A percentile compares a stretch with the other conserved stretches of the same genome.
Conservation (phyloP, 2,113 vertebrate genomes). For the Opisthocomus hoazin region DNA sequence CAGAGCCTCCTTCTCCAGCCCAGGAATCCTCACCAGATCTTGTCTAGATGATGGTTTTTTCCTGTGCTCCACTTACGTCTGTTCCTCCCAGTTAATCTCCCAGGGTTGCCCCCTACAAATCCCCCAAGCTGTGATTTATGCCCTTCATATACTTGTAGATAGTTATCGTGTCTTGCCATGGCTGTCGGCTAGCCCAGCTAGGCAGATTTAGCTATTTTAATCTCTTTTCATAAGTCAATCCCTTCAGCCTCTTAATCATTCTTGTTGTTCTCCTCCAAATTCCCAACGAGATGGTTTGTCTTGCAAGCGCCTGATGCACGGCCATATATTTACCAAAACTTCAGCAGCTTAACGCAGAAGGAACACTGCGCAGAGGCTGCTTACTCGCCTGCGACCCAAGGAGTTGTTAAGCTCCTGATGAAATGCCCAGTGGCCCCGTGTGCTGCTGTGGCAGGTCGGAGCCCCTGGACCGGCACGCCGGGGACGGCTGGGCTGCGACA, state of each 20-base stretch:
- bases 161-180: not conserved
- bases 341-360: not conserved
- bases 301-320: not conserved
- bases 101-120: not conserved
- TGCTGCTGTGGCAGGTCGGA: not conserved
- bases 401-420: not conserved
- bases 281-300: conserved; percentile 15
- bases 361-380: not conserved
- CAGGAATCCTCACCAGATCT: not conserved
- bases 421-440: not conserved
- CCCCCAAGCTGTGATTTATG: not conserved
- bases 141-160: not conserved
- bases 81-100: not conserved
- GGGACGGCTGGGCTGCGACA: accelerated
- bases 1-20: not conserved
- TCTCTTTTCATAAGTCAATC: conserved; percentile 49
- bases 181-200: not conserved
- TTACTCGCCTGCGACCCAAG: not conserved
- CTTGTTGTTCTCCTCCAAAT: conserved; percentile 35
- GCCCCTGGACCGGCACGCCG: not conserved
- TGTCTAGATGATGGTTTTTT: not conserved
- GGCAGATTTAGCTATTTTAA: conserved; percentile 48
- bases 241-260: conserved; percentile 30
- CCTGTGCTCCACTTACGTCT: not conserved
- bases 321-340: not conserved